Evolutionary conservation across 2,113 vertebrate genomes (phyloP).

Genomic region (Gallinago paraguaiae): DNA sequence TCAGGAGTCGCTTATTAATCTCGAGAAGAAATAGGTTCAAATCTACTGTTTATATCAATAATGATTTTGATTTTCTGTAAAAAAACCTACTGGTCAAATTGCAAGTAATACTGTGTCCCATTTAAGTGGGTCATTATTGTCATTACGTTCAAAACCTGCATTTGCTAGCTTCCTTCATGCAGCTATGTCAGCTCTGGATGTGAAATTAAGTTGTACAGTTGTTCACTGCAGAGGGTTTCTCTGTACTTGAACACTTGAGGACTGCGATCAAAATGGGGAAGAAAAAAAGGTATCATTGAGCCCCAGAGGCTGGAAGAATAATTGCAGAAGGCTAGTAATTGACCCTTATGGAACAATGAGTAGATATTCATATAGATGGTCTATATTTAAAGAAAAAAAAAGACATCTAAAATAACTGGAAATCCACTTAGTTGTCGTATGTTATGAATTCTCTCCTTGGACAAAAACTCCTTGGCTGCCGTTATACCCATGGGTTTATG

Average conservation of each 20-base stretch:
- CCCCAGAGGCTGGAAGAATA: not conserved
- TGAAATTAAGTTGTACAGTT: fast-evolving
- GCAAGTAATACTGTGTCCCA: not conserved
- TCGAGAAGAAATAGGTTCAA: not conserved
- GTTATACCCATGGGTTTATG: not conserved
- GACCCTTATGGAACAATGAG: not conserved
- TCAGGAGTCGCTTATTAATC: not conserved
- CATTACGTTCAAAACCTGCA: not conserved
- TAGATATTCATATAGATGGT: not conserved
- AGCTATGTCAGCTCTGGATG: not conserved
- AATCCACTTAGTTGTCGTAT: not conserved
- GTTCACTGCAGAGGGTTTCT: not conserved
- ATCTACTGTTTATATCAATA: not conserved
- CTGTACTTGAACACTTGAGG: not conserved
- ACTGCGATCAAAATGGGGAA: not conserved
- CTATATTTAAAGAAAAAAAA: constrained; percentile 21
- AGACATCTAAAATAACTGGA: not conserved
- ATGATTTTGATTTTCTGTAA: not conserved
- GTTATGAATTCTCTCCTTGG: constrained; percentile 32
- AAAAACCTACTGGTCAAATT: not conserved
- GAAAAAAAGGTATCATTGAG: not conserved
- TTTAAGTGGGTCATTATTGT: not conserved
- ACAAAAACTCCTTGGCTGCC: not conserved
- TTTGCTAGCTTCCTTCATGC: not conserved
- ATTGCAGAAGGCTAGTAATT: constrained; percentile 16